phyloP scores from a whole-genome alignment of 2,888 invertebrate genomes.

The Idaea biselata region DNA sequence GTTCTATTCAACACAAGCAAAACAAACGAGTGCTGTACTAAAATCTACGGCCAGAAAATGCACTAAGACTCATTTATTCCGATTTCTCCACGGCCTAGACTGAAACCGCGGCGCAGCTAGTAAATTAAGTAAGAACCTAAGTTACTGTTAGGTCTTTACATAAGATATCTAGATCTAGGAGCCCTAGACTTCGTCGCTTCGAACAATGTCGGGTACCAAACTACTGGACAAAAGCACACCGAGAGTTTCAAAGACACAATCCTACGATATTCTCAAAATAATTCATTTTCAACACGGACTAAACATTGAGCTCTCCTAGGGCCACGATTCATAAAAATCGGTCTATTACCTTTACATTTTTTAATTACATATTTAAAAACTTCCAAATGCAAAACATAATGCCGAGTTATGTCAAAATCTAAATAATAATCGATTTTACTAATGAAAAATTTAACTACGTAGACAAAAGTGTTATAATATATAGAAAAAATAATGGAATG shows the following conservation, averaged over 20 bases:
- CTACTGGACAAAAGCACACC: slow-evolving; percentile 78
- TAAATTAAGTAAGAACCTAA: slow-evolving; percentile 72
- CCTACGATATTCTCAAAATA: slow-evolving; percentile 71
- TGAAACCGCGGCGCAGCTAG: too few species aligned
- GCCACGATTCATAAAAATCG: slow-evolving; percentile 53
- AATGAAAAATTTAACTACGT: slow-evolving; percentile 52
- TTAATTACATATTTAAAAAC: slow-evolving; percentile 43
- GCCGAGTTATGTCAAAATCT: slow-evolving; percentile 54
- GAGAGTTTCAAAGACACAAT: slow-evolving; percentile 75
- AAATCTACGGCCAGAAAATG: too few species aligned
- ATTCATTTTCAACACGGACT: slow-evolving; percentile 61
- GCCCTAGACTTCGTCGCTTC: slow-evolving; percentile 59
- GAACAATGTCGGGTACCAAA: slow-evolving; percentile 46
- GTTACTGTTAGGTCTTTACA: slow-evolving; percentile 63
- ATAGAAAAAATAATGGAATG: slow-evolving; percentile 74
- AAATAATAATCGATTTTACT: slow-evolving; percentile 54
- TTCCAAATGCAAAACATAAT: slow-evolving; percentile 62
- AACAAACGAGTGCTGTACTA: too few species aligned
- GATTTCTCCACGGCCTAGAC: too few species aligned
- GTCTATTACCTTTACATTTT: slow-evolving; percentile 45
- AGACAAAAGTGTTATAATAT: slow-evolving; percentile 45
- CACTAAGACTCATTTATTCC: too few species aligned
- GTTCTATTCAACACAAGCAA: too few species aligned
- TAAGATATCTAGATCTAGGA: slow-evolving; percentile 57
- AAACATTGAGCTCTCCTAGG: slow-evolving; percentile 76